These are phyloP conservation scores for Zaprionus bogoriensis DNA, from an alignment of 2,888 invertebrate genomes.

Conservation along the genomic window DNA sequence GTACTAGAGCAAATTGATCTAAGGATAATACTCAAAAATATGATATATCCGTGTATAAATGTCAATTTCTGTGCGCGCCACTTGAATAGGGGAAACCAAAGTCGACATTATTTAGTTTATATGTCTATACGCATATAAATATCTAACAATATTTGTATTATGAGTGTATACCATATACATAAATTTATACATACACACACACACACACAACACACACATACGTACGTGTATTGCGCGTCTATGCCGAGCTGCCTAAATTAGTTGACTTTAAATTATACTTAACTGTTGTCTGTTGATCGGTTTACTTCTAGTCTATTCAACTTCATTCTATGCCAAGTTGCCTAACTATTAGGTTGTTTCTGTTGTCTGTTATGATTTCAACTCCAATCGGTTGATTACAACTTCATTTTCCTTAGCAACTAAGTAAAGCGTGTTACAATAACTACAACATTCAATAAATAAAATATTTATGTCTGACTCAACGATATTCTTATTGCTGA, in stretches of 20 bases:
- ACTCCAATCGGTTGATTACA: conserved; percentile 8
- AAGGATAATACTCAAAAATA: conserved; percentile 22
- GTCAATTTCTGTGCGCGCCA: conserved; percentile 67
- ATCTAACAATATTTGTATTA: conserved; percentile 21
- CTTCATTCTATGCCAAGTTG: conserved; percentile 27
- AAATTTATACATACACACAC: conserved; percentile 12
- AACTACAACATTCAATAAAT: conserved; percentile 61
- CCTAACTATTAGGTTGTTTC: conserved; percentile 29
- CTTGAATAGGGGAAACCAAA: conserved; percentile 16
- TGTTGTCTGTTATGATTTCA: conserved; percentile 14
- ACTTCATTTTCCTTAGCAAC: conserved; percentile 45
- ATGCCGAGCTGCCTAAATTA: conserved; percentile 64
- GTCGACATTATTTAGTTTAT: conserved; percentile 1
- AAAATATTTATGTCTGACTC: conserved; percentile 39
- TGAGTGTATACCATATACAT: conserved; percentile 20
- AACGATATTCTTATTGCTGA: no score
- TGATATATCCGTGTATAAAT: conserved; percentile 55
- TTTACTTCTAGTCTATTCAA: background rate
- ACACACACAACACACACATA: conserved; percentile 11
- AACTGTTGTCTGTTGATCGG: conserved; percentile 23
- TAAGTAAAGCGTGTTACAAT: conserved; percentile 70
- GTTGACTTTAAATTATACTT: conserved; percentile 40
- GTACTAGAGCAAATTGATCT: conserved; percentile 3
- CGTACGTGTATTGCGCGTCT: conserved; percentile 53
- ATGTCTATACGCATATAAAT: conserved; percentile 9